Conservation (phyloP, 2,888 invertebrate genomes). For the Aporophyla nigra region DNA sequence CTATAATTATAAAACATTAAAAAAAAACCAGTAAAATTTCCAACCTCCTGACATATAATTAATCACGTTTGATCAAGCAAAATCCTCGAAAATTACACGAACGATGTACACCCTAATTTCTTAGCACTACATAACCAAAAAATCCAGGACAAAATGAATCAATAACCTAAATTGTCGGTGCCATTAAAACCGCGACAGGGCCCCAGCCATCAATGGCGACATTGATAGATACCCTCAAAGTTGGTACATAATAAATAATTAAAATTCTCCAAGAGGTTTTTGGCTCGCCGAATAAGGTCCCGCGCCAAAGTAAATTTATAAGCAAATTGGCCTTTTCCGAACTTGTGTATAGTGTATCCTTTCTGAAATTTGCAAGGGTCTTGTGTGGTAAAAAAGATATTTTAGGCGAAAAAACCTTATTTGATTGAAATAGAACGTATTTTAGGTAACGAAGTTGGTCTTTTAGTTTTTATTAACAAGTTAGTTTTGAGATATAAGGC, state of each 20-base stretch:
- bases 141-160: conserved; percentile 45
- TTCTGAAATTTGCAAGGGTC: conserved; percentile 49
- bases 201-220: conserved; percentile 67
- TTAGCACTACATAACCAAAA: conserved; percentile 14
- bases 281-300: conserved; percentile 69
- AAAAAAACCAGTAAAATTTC: not conserved
- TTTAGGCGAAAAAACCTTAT: conserved; percentile 41
- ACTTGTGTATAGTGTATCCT: conserved; percentile 52
- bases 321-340: conserved; percentile 70
- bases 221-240: conserved; percentile 75
- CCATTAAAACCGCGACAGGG: conserved; percentile 49
- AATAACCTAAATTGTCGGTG: conserved; percentile 59
- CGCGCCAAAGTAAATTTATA: conserved; percentile 69
- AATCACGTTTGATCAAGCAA: not conserved
- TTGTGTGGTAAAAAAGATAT: conserved; percentile 42
- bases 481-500: not conserved
- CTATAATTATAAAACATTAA: not conserved
- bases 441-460: conserved; percentile 8
- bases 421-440: conserved; percentile 38
- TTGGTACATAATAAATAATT: conserved; percentile 78
- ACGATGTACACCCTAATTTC: conserved; percentile 1
- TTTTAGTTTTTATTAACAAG: conserved; percentile 3
- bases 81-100: not conserved
- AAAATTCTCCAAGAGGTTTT: conserved; percentile 74
- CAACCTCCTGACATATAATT: not conserved